Base-by-base conservation (phyloP, 2,888 invertebrate genomes). In the Rhyacophila evoluta region DNA sequence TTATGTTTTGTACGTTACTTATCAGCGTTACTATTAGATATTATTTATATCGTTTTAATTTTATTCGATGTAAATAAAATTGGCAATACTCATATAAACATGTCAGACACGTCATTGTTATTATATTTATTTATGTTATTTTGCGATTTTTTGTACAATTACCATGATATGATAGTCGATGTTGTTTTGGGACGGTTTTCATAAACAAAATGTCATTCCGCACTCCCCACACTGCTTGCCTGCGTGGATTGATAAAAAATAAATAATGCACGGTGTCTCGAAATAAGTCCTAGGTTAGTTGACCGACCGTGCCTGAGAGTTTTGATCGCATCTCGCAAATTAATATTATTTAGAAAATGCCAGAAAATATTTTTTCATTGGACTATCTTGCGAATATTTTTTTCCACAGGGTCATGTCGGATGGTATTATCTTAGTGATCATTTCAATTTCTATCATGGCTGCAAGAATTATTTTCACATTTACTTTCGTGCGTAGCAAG, bases 231-330 rank as follows among this genome's bases (percentile, higher is more conserved):
- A 15, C 15, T 41, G 2, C 19, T 25, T 25, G 10, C 1, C 10
- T 25, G 8, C 10, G 6, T 8, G 15, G 15, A 55, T 55, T 19
- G 19, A 55, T 55, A 25, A 55, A 55, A 55, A 10, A 55, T 19
- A 55, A 55, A 55, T 25, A 19, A 55, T 55, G 19, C 41, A 25
- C 55, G 55, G 19, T n/a, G n/a, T 55, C 55, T 55, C 55, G 55
- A 55, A 55, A 55, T 25, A 55, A 19, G 19, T 25, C 55, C 19
- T 55, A 19, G 19, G 25, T n/a, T 55, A 55, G 55, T 25, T 55
- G 55, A 55, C 25, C 41, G 55, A 55, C 25, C 41, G 41, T 41
- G 41, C 15, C 41, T 41, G 5, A 41, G 15, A 8, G 15, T 41
- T 41, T 55, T 55, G 8, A 8, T 55, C n/a, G 8, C 25, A 25